Evolutionary conservation across 1,140 invertebrate genomes (phyloP), one percentile per base, ranked within the genome.

Genomic region (Aphaenogaster floridana): DNA sequence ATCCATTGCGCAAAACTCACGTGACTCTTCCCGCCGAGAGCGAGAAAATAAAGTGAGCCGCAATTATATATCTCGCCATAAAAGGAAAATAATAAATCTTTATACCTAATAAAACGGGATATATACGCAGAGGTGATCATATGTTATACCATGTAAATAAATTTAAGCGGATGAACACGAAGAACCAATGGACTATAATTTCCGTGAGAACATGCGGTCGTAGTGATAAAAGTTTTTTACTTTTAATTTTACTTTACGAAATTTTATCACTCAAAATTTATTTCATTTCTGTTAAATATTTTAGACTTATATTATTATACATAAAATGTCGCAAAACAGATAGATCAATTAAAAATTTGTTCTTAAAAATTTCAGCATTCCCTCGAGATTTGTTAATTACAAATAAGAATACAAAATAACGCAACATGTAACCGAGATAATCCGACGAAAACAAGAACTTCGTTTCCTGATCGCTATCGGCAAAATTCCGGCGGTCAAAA

Each of bases 41-140:
- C 72, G 63, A 78, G 76, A 86, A 64, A 79, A 79, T 52, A 15
- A 85, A 85, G 34, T 13, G 21, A 39, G 36, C n/a, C 57, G 5
- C 48, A 42, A 77, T 86, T 28, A 78, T 42, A 78, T 9, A 59
- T 36, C 28, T 78, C 72, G 45, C 28, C 45, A 34, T 68, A 39
- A 61, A 59, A 48, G 77, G 42, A 76, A 84, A 76, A 84, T 69
- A 57, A 9, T 48, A 48, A 76, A 74, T 15, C 42, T 74, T 84
- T 61, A 61, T 21, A 11, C 15, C 11, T 3, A 61, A 84, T 74
- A 61, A 84, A 84, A 48, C 3, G 8, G 5, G 7, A 54, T 28
- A 15, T 61, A 21, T 36, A 76, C 17, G 45, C 42, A 84, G n/a
- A 48, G n/a, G 1, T 45, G 42, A 63, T 76, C 48, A 64, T 13